phyloP scores from a whole-genome alignment of 1,140 invertebrate species.

The Diploscapter pachys region DNA sequence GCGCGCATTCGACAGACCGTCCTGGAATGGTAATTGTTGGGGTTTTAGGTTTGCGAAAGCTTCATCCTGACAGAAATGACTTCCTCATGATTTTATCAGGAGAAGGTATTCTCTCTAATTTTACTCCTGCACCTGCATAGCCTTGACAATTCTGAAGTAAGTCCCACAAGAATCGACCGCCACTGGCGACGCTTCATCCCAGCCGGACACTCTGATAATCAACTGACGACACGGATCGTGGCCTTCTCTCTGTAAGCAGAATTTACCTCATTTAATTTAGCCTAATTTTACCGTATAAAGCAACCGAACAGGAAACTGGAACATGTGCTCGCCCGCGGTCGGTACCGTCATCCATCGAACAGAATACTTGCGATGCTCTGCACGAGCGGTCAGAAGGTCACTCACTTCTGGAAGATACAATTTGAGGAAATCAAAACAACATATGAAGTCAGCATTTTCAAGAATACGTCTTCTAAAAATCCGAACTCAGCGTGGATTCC shows the following conservation, averaged over 20 bases:
- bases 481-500: too few species aligned
- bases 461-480: too few species aligned
- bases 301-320: constrained; percentile 44
- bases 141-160: constrained; percentile 71
- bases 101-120: too few species aligned
- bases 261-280: background rate
- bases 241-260: constrained; percentile 12
- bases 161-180: constrained; percentile 90
- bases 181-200: constrained; percentile 77
- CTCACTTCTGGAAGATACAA: constrained; percentile 7
- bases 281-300: constrained; percentile 20
- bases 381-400: constrained; percentile 36
- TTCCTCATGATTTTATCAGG: too few species aligned
- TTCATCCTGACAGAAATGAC: too few species aligned
- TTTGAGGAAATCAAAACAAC: background rate
- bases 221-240: constrained; percentile 72
- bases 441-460: background rate
- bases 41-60: background rate
- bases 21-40: background rate
- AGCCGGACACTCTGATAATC: constrained; percentile 80
- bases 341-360: constrained; percentile 42
- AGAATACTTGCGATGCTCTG: constrained; percentile 35
- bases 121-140: constrained; percentile 2
- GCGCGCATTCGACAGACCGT: constrained; percentile 60
- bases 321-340: constrained; percentile 34